Percentiles rank a stretch among this genome's conserved stretches.
phyloP scores from a whole-genome alignment of 2,113 vertebrate genomes.

The Bujurquina vittata region DNA sequence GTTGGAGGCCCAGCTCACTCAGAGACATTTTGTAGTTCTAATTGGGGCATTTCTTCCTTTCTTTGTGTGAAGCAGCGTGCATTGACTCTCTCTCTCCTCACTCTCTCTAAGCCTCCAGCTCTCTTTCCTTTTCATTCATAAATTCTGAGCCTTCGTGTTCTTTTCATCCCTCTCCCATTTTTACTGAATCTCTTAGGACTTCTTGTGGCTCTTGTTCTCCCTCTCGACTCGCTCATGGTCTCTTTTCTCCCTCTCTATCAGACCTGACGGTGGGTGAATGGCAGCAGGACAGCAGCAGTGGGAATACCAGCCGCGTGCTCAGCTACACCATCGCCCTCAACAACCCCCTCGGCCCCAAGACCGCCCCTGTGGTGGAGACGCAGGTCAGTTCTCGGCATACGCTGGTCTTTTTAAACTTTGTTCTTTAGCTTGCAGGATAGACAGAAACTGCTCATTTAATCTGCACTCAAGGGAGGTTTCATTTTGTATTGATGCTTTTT shows the following conservation, averaged over 20 bases:
- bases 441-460: background rate
- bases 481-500: background rate
- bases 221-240: background rate
- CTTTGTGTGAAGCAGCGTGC: background rate
- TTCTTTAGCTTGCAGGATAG: background rate
- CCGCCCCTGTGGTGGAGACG: constrained; percentile 88
- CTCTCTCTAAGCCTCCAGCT: no score
- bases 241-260: constrained; percentile 41
- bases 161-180: background rate
- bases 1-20: background rate
- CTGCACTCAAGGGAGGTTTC: background rate
- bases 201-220: background rate
- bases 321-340: constrained; percentile 91
- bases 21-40: background rate
- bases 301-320: constrained; percentile 85
- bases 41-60: background rate
- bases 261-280: constrained; percentile 88
- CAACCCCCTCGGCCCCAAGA: constrained; percentile 91
- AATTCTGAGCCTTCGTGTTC: background rate
- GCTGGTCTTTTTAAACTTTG: background rate
- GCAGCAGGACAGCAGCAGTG: constrained; percentile 84
- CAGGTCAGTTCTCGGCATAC: constrained; percentile 79
- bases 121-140: constrained; percentile 6
- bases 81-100: background rate
- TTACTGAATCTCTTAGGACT: background rate